Percentiles rank a stretch among this genome's conserved stretches.
These are phyloP conservation scores for Agrotis exclamationis DNA, from an alignment of 2,888 invertebrate genomes.

Conservation along the genomic window DNA sequence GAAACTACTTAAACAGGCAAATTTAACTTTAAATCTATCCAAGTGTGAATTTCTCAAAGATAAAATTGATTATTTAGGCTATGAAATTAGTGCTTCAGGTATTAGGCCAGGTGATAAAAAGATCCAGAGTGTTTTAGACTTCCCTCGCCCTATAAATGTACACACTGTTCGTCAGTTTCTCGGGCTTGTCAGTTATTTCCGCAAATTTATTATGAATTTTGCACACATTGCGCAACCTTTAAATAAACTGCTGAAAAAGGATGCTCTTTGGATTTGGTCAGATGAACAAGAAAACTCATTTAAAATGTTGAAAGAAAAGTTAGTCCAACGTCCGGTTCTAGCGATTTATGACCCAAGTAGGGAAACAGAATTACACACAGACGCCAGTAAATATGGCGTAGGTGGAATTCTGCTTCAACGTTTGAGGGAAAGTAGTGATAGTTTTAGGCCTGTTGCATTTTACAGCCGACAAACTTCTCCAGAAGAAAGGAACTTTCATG, in stretches of 20 bases:
- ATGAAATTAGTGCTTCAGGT: slow-evolving; percentile 38
- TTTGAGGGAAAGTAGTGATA: too few species aligned
- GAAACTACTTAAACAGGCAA: not conserved
- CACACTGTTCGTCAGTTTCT: slow-evolving; percentile 2
- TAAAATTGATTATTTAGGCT: slow-evolving; percentile 34
- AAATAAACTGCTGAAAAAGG: slow-evolving; percentile 1
- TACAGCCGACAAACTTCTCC: not conserved
- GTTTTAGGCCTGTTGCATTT: too few species aligned
- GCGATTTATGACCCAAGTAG: not conserved
- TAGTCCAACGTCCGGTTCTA: too few species aligned
- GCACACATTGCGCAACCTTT: not conserved
- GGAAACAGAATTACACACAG: slow-evolving; percentile 18
- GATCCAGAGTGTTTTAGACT: not conserved
- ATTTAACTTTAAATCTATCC: slow-evolving; percentile 17
- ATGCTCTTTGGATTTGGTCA: not conserved
- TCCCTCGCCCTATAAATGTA: not conserved
- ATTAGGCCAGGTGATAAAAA: slow-evolving; percentile 23
- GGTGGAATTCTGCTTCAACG: slow-evolving; percentile 4
- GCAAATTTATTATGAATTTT: slow-evolving; percentile 14
- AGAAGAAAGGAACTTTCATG: slow-evolving; percentile 31
- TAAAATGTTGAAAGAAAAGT: too few species aligned
- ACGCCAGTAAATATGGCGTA: slow-evolving; percentile 11
- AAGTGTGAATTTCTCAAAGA: slow-evolving; percentile 23
- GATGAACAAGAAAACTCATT: too few species aligned
- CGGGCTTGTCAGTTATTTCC: slow-evolving; percentile 1